phyloP scores from a whole-genome alignment of 2,888 invertebrate genomes.

The Limnephilus rhombicus region DNA sequence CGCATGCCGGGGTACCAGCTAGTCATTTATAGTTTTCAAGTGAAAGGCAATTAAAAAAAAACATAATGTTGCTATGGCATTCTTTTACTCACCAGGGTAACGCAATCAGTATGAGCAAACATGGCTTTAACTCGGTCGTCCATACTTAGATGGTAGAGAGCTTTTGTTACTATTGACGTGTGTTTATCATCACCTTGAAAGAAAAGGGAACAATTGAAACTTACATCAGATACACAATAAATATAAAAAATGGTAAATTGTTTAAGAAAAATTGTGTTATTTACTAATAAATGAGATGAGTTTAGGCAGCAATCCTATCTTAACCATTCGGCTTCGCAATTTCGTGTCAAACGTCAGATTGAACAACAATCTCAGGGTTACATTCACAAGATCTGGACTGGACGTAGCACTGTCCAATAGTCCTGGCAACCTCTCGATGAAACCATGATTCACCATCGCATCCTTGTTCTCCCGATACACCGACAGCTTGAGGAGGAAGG shows the following conservation, averaged over 20 bases:
- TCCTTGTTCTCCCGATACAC: conserved; percentile 97
- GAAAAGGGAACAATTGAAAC: background rate
- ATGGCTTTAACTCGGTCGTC: conserved; percentile 95
- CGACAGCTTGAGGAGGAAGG: conserved; percentile 96
- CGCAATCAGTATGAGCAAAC: conserved; percentile 96
- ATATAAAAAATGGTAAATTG: conserved; percentile 2
- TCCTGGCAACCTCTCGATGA: conserved; percentile 90
- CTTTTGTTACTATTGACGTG: conserved; percentile 87
- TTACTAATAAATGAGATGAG: conserved; percentile 91
- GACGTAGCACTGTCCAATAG: conserved; percentile 82
- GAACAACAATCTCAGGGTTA: conserved; percentile 91
- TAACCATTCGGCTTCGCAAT: conserved; percentile 92
- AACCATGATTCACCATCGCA: conserved; percentile 89
- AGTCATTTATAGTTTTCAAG: background rate
- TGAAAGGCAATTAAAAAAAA: background rate
- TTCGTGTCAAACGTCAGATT: conserved; percentile 97
- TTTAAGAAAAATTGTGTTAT: conserved; percentile 67
- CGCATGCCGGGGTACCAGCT: too few species aligned
- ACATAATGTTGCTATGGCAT: background rate
- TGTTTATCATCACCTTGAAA: conserved; percentile 86
- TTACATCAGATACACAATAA: background rate
- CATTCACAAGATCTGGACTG: conserved; percentile 86
- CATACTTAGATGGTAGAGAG: conserved; percentile 95
- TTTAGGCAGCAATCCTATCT: conserved; percentile 92
- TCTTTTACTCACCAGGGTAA: conserved; percentile 82